Evolutionary conservation across 2,888 invertebrate species (phyloP).

Genomic region (Sepiola atlantica): DNA sequence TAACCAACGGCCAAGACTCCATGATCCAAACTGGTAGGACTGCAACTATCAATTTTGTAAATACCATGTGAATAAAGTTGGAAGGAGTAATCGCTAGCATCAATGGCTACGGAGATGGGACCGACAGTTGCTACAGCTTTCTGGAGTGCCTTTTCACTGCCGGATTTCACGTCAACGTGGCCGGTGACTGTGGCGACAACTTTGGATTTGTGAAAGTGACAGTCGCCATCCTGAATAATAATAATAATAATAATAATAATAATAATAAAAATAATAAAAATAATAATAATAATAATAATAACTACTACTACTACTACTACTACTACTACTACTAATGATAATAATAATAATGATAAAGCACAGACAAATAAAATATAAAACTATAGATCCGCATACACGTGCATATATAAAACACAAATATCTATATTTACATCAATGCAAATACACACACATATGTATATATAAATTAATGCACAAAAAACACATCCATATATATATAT

Average conservation of each 20-base stretch:
- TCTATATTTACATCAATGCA: no score
- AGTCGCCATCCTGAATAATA: slow-evolving; percentile 68
- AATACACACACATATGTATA: no score
- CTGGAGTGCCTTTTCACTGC: slow-evolving; percentile 84
- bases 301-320: no score
- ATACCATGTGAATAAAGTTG: slow-evolving; percentile 75
- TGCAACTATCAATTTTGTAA: slow-evolving; percentile 87
- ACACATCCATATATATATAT: no score
- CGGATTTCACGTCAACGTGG: slow-evolving; percentile 84
- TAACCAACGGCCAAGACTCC: slow-evolving; percentile 90
- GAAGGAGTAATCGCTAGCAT: slow-evolving; percentile 85
- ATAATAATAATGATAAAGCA: no score
- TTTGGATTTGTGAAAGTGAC: slow-evolving; percentile 77
- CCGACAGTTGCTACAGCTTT: slow-evolving; percentile 88
- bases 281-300: no score
- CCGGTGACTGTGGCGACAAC: slow-evolving; percentile 88
- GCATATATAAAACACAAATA: no score
- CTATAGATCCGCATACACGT: no score
- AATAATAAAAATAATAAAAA: neutral
- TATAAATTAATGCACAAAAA: no score
- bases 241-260: neutral
- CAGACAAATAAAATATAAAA: no score
- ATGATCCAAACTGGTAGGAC: slow-evolving; percentile 87
- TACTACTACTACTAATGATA: no score
- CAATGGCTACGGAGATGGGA: slow-evolving; percentile 90